Evolutionary conservation across 2,888 invertebrate species (phyloP), one percentile per base, ranked within the genome.

Genomic region (Eurois occulta): DNA sequence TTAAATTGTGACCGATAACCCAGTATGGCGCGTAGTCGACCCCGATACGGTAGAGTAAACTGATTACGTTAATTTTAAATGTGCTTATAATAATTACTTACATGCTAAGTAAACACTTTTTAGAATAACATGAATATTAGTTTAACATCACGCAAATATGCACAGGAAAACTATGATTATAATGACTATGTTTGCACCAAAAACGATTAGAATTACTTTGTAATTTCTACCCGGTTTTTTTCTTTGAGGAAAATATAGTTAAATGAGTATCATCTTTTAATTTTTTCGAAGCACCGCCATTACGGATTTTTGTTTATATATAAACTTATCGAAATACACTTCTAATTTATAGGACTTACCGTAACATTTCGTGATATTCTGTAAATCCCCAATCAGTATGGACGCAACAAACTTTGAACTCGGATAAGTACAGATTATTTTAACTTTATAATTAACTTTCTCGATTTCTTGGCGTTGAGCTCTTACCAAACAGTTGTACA

Each of bases 391-490:
- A 70, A 77, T 60, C 58, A 60, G 80, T 43, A 52, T 32, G 69
- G 48, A 76, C 38, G 80, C 70, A 41, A 58, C 55, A 41, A 82
- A 81, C 62, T 81, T 68, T 41, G 48, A 77, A 48, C 28, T 16
- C 35, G 55, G 60, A 46, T 81, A 76, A 82, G 35, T 67, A 58
- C 67, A 68, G 64, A 77, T 71, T 72, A 81, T 70, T 77, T 71
- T 41, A 77, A 82, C 76, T 80, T 77, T 62, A 41, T 81, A 77
- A 80, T 71, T 80, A 71, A 81, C 41, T 77, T 82, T 81, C 38
- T 62, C 32, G 41, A 82, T 82, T 68, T 82, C 71, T 55, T 77
- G 62, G 55, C 32, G 24, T 24, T 70, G 52, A 77, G 62, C 18
- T 72, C 16, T 43, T 18, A 18, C 2, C 21, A 46, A 81, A 55